Percentiles rank a stretch among this genome's conserved stretches.
Evolutionary conservation across 1,140 invertebrate genomes (phyloP).

Genomic region (Maconellicoccus hirsutus): DNA sequence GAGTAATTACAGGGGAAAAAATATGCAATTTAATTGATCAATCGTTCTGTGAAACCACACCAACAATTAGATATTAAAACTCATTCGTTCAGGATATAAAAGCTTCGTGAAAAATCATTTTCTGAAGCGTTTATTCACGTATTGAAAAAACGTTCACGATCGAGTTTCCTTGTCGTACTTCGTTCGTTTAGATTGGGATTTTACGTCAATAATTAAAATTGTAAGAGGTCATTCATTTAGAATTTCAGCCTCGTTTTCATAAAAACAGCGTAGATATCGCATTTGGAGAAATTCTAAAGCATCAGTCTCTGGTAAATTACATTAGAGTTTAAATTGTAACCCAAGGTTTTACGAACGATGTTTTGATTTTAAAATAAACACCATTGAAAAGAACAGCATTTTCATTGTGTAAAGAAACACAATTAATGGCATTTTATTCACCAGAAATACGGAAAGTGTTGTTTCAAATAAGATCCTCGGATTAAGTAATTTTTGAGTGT

Average conservation of each 20-base stretch:
- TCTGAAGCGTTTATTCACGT: background rate
- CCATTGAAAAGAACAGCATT: slow-evolving; percentile 8
- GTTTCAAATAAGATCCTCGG: background rate
- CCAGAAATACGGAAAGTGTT: background rate
- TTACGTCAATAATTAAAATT: background rate
- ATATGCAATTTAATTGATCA: background rate
- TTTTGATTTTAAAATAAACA: background rate
- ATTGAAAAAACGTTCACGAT: background rate
- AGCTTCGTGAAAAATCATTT: background rate
- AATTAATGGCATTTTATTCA: background rate
- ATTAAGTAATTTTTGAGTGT: background rate
- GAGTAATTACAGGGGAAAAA: background rate
- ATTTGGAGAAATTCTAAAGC: too few relatives aligned
- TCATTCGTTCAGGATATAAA: background rate
- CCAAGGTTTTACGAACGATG: background rate
- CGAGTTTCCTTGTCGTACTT: background rate
- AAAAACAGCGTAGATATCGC: too few relatives aligned
- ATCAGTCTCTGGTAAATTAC: background rate
- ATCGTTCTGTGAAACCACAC: background rate
- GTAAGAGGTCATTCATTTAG: background rate
- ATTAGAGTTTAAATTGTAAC: background rate
- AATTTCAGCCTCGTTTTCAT: too few relatives aligned
- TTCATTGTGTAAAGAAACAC: background rate
- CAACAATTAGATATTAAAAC: background rate
- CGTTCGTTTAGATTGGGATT: background rate